Evolutionary conservation across 2,797 vertebrate species (phyloP).

Genomic region (Enteromius unitaeniatus): DNA sequence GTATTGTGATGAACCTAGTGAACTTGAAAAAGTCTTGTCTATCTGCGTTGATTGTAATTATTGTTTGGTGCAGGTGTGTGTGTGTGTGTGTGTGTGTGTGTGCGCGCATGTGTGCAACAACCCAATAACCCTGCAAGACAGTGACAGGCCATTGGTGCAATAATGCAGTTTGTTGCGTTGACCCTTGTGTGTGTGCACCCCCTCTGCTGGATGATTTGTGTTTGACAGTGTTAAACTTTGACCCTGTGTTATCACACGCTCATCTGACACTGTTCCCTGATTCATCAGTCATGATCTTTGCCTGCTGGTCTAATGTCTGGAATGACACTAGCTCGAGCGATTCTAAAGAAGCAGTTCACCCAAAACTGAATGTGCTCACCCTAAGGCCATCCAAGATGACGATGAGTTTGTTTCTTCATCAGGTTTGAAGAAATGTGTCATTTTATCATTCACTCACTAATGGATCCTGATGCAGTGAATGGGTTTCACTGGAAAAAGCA

Average conservation of each 20-base stretch:
- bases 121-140: not conserved
- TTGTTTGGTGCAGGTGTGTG: not conserved
- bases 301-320: not conserved
- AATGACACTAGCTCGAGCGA: not conserved
- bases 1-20: not conserved
- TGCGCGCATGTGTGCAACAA: not conserved
- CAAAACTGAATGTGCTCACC: not conserved
- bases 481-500: not conserved
- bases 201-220: constrained; percentile 58
- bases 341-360: not conserved
- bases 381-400: not conserved
- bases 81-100: too few species aligned
- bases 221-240: constrained; percentile 16
- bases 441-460: not conserved
- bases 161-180: not conserved
- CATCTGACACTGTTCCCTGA: not conserved
- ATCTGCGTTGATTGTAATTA: not conserved
- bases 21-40: not conserved
- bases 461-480: not conserved
- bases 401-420: not conserved
- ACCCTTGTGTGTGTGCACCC: constrained; percentile 9
- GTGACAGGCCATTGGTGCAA: not conserved
- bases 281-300: not conserved
- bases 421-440: not conserved
- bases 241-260: not conserved